These are phyloP conservation scores for Hermetia illucens DNA, from an alignment of 1,140 invertebrate species.

Conservation along the genomic window DNA sequence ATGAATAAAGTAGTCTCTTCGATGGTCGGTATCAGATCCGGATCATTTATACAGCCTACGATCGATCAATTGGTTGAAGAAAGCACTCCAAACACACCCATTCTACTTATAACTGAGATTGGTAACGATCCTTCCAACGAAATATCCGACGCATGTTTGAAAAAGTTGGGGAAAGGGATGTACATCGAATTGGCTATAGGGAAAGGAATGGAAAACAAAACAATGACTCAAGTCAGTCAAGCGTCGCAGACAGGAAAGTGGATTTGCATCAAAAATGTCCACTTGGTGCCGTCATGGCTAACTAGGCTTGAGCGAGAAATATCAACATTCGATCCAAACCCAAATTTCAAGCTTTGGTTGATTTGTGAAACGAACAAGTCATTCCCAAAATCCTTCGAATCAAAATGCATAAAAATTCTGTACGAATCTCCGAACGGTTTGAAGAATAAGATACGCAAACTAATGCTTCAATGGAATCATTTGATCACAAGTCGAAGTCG, in stretches of 20 bases:
- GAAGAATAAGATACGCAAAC: conserved; percentile 41
- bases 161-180: conserved; percentile 36
- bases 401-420: conserved; percentile 53
- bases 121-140: conserved; percentile 76
- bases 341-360: conserved; percentile 58
- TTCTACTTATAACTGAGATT: conserved; percentile 58
- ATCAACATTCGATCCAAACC: conserved; percentile 35
- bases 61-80: conserved; percentile 24
- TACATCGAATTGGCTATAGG: conserved; percentile 34
- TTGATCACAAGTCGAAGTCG: conserved; percentile 7
- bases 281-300: conserved; percentile 68
- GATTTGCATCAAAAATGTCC: conserved; percentile 66
- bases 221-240: conserved; percentile 12
- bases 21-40: conserved; percentile 40
- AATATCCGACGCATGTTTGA: conserved; percentile 45
- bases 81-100: conserved; percentile 41
- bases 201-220: conserved; percentile 16
- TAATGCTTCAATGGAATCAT: conserved; percentile 26
- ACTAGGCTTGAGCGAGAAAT: conserved; percentile 58
- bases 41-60: conserved; percentile 17
- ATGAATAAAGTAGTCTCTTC: conserved; percentile 56
- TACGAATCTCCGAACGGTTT: conserved; percentile 64
- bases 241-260: conserved; percentile 21
- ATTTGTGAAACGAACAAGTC: conserved; percentile 37
- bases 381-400: conserved; percentile 18